A percentile compares a stretch with the other conserved stretches of the same genome.
Conservation (phyloP, 2,797 vertebrate genomes). For the Neosilurus hyrtlii region DNA sequence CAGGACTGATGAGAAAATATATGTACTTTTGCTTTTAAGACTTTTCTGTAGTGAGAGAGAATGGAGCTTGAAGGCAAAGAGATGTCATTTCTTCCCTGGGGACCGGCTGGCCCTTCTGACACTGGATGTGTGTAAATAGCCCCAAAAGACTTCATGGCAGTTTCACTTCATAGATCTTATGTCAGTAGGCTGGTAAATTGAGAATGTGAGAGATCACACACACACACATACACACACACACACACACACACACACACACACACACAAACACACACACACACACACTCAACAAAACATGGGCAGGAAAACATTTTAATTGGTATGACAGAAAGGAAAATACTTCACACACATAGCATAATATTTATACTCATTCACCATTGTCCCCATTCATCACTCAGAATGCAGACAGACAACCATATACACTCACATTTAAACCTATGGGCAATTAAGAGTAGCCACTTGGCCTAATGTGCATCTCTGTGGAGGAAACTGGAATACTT, state of each 20-base stretch:
- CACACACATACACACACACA: neutral
- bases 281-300: neutral
- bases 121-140: constrained; percentile 3
- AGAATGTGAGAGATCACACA: neutral
- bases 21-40: neutral
- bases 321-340: neutral
- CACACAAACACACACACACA: no score
- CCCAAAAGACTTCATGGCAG: neutral
- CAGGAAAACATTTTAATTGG: neutral
- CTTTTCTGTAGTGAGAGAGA: neutral
- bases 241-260: neutral
- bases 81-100: constrained; percentile 13
- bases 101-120: constrained; percentile 8
- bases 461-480: no score
- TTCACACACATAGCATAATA: neutral
- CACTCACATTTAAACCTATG: no score
- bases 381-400: no score
- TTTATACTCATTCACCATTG: neutral
- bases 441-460: no score
- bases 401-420: no score
- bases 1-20: constrained; percentile 2
- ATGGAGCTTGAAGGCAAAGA: constrained; percentile 8
- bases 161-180: constrained; percentile 19
- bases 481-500: no score
- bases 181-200: constrained; percentile 4